These are phyloP conservation scores for Peromyscus eremicus DNA, from an alignment of 2,797 vertebrate species.

Conservation along the genomic window DNA sequence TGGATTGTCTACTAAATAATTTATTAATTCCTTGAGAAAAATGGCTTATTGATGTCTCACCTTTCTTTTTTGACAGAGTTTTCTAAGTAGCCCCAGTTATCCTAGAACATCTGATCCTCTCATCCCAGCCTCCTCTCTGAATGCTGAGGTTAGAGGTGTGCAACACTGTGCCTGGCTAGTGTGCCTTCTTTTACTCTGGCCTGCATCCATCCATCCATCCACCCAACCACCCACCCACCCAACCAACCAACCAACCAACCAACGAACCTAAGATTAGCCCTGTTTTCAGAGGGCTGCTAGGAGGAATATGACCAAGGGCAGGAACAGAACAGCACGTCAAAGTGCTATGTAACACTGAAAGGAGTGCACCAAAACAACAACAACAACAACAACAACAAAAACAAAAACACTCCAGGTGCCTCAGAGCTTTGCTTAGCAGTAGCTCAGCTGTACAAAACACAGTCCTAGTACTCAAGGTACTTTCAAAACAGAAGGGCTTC, in stretches of 20 bases:
- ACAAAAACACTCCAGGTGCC: neutral
- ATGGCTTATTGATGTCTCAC: neutral
- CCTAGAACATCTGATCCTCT: neutral
- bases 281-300: neutral
- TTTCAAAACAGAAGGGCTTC: neutral
- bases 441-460: neutral
- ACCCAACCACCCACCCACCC: neutral
- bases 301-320: neutral
- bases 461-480: neutral
- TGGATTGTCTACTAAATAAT: constrained; percentile 45
- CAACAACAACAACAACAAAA: too few species aligned
- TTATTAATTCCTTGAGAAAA: constrained; percentile 56
- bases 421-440: neutral
- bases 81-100: neutral
- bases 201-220: neutral
- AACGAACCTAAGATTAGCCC: neutral
- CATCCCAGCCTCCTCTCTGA: neutral
- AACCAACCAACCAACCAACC: neutral
- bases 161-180: neutral
- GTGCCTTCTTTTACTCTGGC: constrained; percentile 30
- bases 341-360: neutral
- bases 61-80: neutral
- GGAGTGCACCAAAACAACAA: too few species aligned
- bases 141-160: neutral
- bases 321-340: neutral